Conservation (phyloP, 2,113 vertebrate species). For the Dendrocopos noguchii region DNA sequence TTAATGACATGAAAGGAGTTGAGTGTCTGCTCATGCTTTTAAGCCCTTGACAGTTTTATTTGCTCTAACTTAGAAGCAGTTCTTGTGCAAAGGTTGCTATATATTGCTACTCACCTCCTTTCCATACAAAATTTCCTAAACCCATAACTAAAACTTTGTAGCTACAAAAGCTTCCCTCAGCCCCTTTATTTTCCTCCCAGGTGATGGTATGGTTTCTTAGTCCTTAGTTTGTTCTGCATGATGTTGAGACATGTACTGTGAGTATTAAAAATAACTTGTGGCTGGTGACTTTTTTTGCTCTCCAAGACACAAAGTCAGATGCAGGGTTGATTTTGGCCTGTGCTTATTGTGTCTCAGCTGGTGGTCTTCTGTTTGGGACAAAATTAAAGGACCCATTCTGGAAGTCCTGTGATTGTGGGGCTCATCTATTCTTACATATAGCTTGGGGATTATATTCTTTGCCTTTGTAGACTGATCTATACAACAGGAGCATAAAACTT, state of each 20-base stretch:
- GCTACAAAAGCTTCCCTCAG: neutral
- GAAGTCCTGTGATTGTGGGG: neutral
- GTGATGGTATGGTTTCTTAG: neutral
- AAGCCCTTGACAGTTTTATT: neutral
- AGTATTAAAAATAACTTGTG: neutral
- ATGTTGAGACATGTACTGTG: neutral
- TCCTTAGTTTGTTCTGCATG: neutral
- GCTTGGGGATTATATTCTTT: neutral
- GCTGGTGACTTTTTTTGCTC: neutral
- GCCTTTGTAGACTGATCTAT: neutral
- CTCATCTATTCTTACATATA: neutral
- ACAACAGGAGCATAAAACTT: neutral
- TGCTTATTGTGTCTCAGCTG: fast-evolving
- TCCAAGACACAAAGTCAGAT: fast-evolving
- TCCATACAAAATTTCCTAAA: neutral
- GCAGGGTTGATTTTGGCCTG: neutral
- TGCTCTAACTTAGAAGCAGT: neutral
- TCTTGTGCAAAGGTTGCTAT: neutral
- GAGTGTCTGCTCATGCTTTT: neutral
- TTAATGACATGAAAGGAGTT: neutral
- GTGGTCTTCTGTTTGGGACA: neutral
- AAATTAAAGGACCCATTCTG: neutral
- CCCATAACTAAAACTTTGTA: neutral
- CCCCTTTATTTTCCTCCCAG: neutral
- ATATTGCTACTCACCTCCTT: neutral